These are phyloP conservation scores for Lordiphosa clarofinis DNA, from an alignment of 1,140 invertebrate genomes.

Conservation along the genomic window DNA sequence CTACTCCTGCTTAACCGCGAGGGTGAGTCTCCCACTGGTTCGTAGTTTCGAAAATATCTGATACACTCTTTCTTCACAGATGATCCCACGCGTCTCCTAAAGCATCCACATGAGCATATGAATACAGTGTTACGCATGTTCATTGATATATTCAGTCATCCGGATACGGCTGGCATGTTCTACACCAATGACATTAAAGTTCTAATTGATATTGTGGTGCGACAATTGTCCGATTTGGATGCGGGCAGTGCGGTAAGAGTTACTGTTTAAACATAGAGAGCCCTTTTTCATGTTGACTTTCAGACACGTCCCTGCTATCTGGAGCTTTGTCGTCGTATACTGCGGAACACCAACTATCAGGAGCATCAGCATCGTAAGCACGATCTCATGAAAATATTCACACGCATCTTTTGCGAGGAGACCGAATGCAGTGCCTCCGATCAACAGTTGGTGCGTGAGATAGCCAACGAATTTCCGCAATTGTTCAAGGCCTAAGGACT, in stretches of 20 bases:
- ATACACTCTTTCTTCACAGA: slow-evolving; percentile 81
- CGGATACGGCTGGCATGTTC: slow-evolving; percentile 89
- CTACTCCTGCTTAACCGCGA: slow-evolving; percentile 92
- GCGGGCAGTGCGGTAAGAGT: slow-evolving; percentile 89
- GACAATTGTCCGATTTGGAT: slow-evolving; percentile 92
- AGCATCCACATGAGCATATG: slow-evolving; percentile 87
- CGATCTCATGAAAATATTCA: slow-evolving; percentile 89
- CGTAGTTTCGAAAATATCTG: neutral
- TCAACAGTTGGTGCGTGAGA: slow-evolving; percentile 87
- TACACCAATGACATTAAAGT: slow-evolving; percentile 97
- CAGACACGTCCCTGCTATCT: slow-evolving; percentile 88
- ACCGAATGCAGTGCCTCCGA: slow-evolving; percentile 85
- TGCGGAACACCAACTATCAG: slow-evolving; percentile 88
- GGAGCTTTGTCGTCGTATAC: slow-evolving; percentile 87
- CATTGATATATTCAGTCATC: slow-evolving; percentile 89
- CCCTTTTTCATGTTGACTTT: slow-evolving; percentile 15
- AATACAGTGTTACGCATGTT: slow-evolving; percentile 94
- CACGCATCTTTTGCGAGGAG: slow-evolving; percentile 91
- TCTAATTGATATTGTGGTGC: slow-evolving; percentile 93
- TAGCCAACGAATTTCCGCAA: slow-evolving; percentile 91
- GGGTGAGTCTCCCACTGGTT: slow-evolving; percentile 82
- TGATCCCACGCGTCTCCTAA: slow-evolving; percentile 92
- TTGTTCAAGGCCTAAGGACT: slow-evolving; percentile 84
- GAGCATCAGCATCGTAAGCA: slow-evolving; percentile 87
- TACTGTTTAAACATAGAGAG: neutral